Conservation (phyloP, 2,888 invertebrate genomes). For the Blomia tropicalis region DNA sequence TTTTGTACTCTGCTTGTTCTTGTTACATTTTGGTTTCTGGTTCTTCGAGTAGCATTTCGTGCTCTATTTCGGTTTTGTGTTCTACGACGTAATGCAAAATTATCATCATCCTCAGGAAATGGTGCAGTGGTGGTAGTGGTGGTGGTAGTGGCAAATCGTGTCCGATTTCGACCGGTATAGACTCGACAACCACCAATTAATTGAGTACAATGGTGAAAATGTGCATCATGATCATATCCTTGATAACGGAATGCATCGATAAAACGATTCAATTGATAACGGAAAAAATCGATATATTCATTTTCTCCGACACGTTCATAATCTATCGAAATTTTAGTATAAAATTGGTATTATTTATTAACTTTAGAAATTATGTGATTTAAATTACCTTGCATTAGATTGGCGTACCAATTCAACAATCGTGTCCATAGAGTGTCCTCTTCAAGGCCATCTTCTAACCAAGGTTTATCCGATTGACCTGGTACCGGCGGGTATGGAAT, state of each 20-base stretch:
- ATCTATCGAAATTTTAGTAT: not conserved
- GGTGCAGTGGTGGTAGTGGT: not conserved
- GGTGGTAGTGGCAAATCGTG: not conserved
- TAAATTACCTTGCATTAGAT: not conserved
- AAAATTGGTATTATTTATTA: not conserved
- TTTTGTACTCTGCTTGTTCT: no score
- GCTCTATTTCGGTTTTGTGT: not conserved
- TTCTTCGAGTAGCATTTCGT: not conserved
- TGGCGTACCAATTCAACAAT: not conserved
- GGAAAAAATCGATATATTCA: conserved; percentile 1
- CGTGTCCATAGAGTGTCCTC: not conserved
- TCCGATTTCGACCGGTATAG: not conserved
- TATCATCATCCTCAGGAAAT: not conserved
- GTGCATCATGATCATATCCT: not conserved
- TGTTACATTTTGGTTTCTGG: not conserved
- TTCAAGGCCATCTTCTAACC: conserved; percentile 1
- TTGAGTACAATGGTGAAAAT: conserved; percentile 15
- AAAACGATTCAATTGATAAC: conserved; percentile 13
- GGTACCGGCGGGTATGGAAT: not conserved
- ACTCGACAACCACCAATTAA: not conserved
- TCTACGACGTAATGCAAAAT: not conserved
- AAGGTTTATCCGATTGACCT: not conserved
- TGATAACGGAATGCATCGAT: conserved; percentile 1
- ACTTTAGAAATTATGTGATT: not conserved
- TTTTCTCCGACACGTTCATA: not conserved